A percentile compares a stretch with the other conserved stretches of the same genome.
Conservation (phyloP, 2,888 invertebrate species). For the Osedax frankpressi region DNA sequence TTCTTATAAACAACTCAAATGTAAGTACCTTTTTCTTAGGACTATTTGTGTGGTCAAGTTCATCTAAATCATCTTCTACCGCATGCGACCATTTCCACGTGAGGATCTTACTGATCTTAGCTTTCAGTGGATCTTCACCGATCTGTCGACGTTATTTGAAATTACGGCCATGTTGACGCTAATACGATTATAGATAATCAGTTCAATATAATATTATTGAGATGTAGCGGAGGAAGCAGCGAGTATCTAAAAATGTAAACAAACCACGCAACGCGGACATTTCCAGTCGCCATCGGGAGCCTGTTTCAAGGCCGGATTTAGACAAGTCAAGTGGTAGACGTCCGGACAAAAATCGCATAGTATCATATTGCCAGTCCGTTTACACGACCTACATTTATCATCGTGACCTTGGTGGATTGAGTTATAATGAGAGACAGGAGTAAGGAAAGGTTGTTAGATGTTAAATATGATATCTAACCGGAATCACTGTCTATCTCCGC, state of each 20-base stretch:
- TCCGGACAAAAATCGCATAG: conserved; percentile 29
- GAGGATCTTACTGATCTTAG: conserved; percentile 25
- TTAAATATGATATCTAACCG: background rate
- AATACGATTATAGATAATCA: background rate
- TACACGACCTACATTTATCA: conserved; percentile 23
- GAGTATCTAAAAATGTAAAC: no score
- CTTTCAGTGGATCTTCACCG: conserved; percentile 25
- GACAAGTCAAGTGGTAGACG: conserved; percentile 28
- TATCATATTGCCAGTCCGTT: conserved; percentile 28
- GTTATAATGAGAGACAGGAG: background rate
- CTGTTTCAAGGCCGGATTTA: conserved; percentile 27
- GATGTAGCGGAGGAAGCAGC: no score
- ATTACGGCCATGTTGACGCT: no score
- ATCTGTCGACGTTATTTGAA: conserved; percentile 18
- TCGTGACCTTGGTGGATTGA: conserved; percentile 7
- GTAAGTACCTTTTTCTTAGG: conserved; percentile 27
- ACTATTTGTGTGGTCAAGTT: conserved; percentile 29
- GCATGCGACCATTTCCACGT: conserved; percentile 29
- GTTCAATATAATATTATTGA: no score
- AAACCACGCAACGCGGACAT: conserved; percentile 29
- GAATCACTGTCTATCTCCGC: conserved; percentile 21
- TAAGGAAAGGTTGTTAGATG: background rate
- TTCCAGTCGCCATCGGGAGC: conserved; percentile 31
- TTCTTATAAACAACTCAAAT: no score
- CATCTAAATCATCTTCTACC: conserved; percentile 24